Conservation (phyloP, 1,140 invertebrate genomes). For the Potamilus streckersoni region DNA sequence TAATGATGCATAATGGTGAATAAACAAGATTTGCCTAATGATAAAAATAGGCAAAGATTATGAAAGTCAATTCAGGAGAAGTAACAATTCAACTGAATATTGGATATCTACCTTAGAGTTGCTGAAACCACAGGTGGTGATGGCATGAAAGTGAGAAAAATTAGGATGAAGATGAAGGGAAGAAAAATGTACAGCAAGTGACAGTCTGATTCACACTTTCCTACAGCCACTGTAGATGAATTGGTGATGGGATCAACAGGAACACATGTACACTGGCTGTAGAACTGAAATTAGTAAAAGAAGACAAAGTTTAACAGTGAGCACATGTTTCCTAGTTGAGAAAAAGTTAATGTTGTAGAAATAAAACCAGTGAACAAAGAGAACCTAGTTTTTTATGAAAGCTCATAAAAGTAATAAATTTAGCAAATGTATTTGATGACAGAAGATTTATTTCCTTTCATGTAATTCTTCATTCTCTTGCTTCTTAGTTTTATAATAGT, state of each 20-base stretch:
- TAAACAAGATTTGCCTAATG: no score
- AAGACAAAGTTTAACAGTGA: not conserved
- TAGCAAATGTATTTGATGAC: no score
- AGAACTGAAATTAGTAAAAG: slow-evolving; percentile 18
- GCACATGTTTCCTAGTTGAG: not conserved
- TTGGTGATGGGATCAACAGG: not conserved
- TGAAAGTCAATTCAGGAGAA: no score
- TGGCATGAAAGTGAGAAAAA: slow-evolving; percentile 26
- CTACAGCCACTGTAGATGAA: slow-evolving; percentile 13
- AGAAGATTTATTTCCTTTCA: no score
- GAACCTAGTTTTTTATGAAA: not conserved
- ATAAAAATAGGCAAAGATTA: no score
- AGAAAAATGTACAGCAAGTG: slow-evolving; percentile 23
- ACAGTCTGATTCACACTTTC: slow-evolving; percentile 20
- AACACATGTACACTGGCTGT: slow-evolving; percentile 21
- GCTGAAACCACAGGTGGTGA: slow-evolving; percentile 22
- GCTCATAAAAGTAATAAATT: no score
- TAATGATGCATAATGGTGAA: no score
- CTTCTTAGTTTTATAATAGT: no score
- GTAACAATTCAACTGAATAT: no score
- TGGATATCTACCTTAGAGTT: slow-evolving; percentile 14
- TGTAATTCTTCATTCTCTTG: no score
- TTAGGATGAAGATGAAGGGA: slow-evolving; percentile 21
- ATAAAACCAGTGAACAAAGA: not conserved
- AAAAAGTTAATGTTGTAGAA: not conserved